These are phyloP conservation scores for Paracentrotus lividus DNA, from an alignment of 53 echinoderm and acorn worm genomes.

Conservation along the genomic window DNA sequence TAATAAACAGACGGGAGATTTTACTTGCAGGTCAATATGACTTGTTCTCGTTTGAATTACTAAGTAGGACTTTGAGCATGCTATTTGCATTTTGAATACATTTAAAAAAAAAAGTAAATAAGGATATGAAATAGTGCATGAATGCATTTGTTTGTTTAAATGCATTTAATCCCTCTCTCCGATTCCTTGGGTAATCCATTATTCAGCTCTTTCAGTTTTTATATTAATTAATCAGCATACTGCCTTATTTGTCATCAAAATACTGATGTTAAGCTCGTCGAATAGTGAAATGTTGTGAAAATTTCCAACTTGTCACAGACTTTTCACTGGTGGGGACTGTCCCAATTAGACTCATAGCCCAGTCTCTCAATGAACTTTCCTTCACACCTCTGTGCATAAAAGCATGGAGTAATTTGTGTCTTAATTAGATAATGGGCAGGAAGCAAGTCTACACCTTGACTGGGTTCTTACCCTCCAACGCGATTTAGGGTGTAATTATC, in stretches of 20 bases:
- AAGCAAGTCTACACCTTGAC: neutral
- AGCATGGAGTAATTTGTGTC: neutral
- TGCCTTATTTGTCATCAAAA: too few species aligned
- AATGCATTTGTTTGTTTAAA: neutral
- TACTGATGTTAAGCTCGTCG: too few species aligned
- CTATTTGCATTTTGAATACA: neutral
- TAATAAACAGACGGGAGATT: neutral
- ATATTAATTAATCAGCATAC: too few species aligned
- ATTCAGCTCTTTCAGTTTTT: constrained; percentile 34
- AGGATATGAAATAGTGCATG: constrained; percentile 12
- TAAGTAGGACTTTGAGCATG: neutral
- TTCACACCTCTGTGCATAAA: neutral
- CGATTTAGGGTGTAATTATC: neutral
- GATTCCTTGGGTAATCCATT: neutral
- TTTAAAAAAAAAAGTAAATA: too few species aligned
- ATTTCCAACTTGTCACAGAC: too few species aligned
- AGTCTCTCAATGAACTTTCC: neutral
- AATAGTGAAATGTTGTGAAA: too few species aligned
- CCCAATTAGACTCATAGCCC: neutral
- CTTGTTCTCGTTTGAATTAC: neutral
- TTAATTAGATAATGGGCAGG: neutral
- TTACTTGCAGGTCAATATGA: neutral
- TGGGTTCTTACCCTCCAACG: neutral
- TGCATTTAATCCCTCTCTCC: neutral
- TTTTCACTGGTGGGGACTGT: too few species aligned